A percentile compares a stretch with the other conserved stretches of the same genome.
Conservation (phyloP, 37 sponge, comb jelly and placozoan species). For the Hormiphora californensis region DNA sequence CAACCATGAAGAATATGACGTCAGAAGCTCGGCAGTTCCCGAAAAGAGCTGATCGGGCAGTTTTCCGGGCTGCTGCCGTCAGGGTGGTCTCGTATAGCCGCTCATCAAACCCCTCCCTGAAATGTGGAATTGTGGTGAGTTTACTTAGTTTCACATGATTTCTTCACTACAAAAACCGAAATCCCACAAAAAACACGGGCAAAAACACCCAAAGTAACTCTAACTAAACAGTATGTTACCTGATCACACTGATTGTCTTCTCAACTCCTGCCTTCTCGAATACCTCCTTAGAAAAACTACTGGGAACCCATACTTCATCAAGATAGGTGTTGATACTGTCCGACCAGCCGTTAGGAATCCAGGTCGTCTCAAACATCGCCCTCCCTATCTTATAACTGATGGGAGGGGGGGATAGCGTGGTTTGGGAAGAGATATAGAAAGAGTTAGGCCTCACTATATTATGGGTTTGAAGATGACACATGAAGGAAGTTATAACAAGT, state of each 20-base stretch:
- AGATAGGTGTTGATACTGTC: neutral
- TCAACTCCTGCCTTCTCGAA: conserved; percentile 23
- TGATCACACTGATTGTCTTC: no score
- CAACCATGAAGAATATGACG: neutral
- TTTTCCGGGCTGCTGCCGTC: neutral
- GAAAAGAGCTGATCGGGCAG: neutral
- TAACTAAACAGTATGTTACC: no score
- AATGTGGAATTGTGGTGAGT: no score
- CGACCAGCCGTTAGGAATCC: conserved; percentile 3
- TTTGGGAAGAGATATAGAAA: no score
- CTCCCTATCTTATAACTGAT: neutral
- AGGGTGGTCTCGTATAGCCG: neutral
- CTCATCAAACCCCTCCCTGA: neutral
- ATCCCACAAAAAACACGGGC: no score
- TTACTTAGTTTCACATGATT: no score
- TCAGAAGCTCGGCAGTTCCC: neutral
- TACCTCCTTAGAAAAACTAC: neutral
- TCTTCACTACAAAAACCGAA: no score
- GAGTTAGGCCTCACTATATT: no score
- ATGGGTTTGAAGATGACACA: no score
- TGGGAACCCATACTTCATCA: conserved; percentile 39
- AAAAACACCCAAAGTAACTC: no score
- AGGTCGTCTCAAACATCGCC: conserved; percentile 47
- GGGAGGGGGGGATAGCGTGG: no score
- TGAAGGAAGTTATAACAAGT: no score